Evolutionary conservation across 2,797 vertebrate species (phyloP), one percentile per base, ranked within the genome.

Genomic region (Ambastaia sidthimunki): DNA sequence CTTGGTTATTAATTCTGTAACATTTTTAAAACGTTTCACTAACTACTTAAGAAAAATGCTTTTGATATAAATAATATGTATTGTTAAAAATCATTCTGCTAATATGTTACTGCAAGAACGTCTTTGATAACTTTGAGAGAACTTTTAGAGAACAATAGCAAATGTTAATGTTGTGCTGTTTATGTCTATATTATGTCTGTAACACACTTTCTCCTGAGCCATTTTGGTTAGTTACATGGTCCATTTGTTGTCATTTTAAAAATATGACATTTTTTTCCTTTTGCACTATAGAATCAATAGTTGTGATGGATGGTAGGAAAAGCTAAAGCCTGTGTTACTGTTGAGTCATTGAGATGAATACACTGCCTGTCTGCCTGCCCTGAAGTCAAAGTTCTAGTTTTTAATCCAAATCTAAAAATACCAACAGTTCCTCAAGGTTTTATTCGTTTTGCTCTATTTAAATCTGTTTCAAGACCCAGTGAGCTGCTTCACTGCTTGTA

Each of bases 231-330:
- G 19, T 16, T 28, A 54, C 34, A 74, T 57, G 37, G 55, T 54
- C 16, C 23, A 75, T 75, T 75, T 80, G 47, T 67, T 52, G 65
- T 65, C 16, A 73, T 82, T 72, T 59, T 9, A 34, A 41, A 50
- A 34, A 50, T 65, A 57, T 1, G 21, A 12, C 23, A 12, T 77
- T 48, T 50, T 16, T 71, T 76, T 66, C 7, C 31, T 55, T 66
- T 57, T 60, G 74, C 19, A 84, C 78, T 25, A 34, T 62, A 55
- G 54, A 80, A 85, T 84, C 78, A 18, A 83, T 80, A 72, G 7
- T 50, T 50, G 47, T 76, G 78, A 87, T 71, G 31, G 68, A 85
- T 80, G 59, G 48, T 41, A 76, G 68, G n/a, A 50, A 47, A 79
- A 57, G 63, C 67, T 78, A 70, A 74, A 73, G 73, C 57, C 52